Evolutionary conservation across 1,140 invertebrate species (phyloP), one percentile per base, ranked within the genome.

Genomic region (Drosophila trapezifrons): DNA sequence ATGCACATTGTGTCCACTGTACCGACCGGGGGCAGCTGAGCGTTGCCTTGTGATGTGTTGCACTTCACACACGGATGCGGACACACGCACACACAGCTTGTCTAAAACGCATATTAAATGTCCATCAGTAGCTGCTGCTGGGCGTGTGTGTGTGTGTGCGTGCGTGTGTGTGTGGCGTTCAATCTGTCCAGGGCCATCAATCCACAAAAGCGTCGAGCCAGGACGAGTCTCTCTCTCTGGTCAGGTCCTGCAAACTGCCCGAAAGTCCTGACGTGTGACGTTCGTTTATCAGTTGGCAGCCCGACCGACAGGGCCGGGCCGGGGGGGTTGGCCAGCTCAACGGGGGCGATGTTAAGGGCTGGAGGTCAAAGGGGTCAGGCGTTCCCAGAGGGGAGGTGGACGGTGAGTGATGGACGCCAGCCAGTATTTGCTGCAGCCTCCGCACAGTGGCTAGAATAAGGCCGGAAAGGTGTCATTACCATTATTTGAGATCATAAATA

Each of bases 41-140:
- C 67, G 73, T 81, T 51, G 43, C 67, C 65, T 29, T 56, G 62
- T 52, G 35, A 52, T 69, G 65, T 69, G 62, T 47, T 67, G 69
- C 79, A 82, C 74, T 67, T 65, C 65, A 58, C 57, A 72, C 54
- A 52, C 42, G 38, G 69, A 73, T 55, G 57, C 60, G 40, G 46
- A 67, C 51, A 54, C 58, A 59, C 54, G 35, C 59, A 54, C 54
- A 25, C 62, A 52, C 37, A 27, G 60, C 67, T 77, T 81, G 78
- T 81, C 82, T 75, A 85, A 85, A 86, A 86, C 78, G 82, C 82
- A 85, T 85, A 85, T 85, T 85, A 86, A 78, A 85, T 80, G 82
- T 86, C 81, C 81, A 85, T 85, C 81, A 85, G 69, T 47, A 42
- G 66, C 62, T 17, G 25, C 22, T 20, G 13, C 25, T 18, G 25